phyloP scores from a whole-genome alignment of 2,888 invertebrate genomes.

The Lasiommata megera region DNA sequence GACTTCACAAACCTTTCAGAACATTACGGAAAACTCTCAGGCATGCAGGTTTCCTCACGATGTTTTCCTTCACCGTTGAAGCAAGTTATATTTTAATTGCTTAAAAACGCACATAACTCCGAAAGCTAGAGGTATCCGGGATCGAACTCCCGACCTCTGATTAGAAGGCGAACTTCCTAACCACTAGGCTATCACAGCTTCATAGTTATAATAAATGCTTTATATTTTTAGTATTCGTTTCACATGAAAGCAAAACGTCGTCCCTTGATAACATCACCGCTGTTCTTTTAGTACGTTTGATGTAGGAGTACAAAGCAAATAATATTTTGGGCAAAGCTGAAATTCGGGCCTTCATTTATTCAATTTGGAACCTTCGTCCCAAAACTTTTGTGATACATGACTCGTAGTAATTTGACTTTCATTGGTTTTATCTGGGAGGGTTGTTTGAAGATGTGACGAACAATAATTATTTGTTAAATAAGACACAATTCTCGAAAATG shows the following conservation, averaged over 20 bases:
- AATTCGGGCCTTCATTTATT: conserved; percentile 57
- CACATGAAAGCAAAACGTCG: conserved; percentile 2
- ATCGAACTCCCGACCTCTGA: no score
- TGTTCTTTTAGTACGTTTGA: conserved; percentile 11
- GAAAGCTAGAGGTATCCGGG: no score
- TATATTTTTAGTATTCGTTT: background rate
- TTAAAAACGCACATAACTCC: no score
- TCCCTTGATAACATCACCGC: conserved; percentile 2
- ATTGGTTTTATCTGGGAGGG: conserved; percentile 50
- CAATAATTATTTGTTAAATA: background rate
- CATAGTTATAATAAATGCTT: no score
- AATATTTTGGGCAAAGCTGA: conserved; percentile 31
- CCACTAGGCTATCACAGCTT: no score
- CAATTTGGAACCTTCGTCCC: conserved; percentile 75
- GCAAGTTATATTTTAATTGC: no score
- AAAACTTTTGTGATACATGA: conserved; percentile 76
- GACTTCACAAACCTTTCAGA: no score
- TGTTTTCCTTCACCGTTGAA: no score
- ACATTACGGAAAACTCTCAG: no score
- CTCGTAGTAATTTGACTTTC: conserved; percentile 75
- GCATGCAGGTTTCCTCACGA: no score
- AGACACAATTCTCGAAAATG: background rate
- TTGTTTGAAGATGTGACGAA: background rate
- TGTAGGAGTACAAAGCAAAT: conserved; percentile 22
- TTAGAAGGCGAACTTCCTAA: no score